Evolutionary conservation across 2,888 invertebrate genomes (phyloP).

Genomic region (Cyrtodaria siliqua): DNA sequence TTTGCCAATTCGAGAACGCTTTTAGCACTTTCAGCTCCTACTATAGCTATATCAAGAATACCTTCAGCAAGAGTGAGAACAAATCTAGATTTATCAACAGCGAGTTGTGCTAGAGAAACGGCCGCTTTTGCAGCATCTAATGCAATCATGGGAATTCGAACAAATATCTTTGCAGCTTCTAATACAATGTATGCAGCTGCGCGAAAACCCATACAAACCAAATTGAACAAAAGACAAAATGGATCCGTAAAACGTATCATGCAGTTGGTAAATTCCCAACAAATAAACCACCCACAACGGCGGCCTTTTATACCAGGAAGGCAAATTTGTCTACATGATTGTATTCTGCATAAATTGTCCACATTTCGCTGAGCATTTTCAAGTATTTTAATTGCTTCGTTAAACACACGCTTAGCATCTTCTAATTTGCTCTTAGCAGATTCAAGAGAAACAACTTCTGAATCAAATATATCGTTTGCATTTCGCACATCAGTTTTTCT

Average conservation of each 20-base stretch:
- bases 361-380: conserved; percentile 57
- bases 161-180: conserved; percentile 60
- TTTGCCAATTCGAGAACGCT: conserved; percentile 47
- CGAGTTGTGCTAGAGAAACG: conserved; percentile 50
- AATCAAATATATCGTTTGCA: conserved; percentile 48
- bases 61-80: conserved; percentile 52
- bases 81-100: conserved; percentile 63
- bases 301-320: conserved; percentile 54
- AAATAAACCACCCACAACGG: conserved; percentile 40
- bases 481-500: conserved; percentile 44
- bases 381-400: conserved; percentile 44
- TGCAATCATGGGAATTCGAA: conserved; percentile 49
- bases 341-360: conserved; percentile 56
- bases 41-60: conserved; percentile 40
- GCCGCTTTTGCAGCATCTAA: conserved; percentile 58
- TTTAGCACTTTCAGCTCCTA: conserved; percentile 49
- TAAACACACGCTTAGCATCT: conserved; percentile 55
- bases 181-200: conserved; percentile 57
- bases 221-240: conserved; percentile 48
- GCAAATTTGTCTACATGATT: conserved; percentile 49
- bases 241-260: conserved; percentile 61
- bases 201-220: conserved; percentile 46
- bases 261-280: conserved; percentile 51
- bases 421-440: conserved; percentile 58
- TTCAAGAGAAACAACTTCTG: conserved; percentile 40